phyloP scores from a whole-genome alignment of 1,140 invertebrate genomes.

The Halictus rubicundus region DNA sequence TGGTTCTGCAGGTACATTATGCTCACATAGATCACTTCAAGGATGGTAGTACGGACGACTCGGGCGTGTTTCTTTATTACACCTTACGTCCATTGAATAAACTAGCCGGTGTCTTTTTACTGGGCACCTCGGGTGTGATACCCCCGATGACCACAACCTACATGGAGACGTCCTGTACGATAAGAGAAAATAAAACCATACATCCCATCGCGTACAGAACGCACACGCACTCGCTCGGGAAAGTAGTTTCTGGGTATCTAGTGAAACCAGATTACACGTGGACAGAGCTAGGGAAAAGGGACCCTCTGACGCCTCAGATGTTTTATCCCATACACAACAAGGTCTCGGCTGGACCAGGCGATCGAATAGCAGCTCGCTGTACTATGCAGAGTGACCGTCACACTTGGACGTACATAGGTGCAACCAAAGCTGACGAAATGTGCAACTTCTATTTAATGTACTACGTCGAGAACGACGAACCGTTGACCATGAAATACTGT shows the following conservation, averaged over 20 bases:
- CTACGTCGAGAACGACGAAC: conserved; percentile 92
- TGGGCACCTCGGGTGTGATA: conserved; percentile 91
- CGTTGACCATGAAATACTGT: conserved; percentile 91
- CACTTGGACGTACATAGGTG: conserved; percentile 87
- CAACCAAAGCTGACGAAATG: conserved; percentile 98
- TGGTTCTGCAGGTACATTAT: conserved; percentile 97
- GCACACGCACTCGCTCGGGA: conserved; percentile 95
- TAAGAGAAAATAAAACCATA: conserved; percentile 90
- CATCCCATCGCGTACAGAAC: conserved; percentile 97
- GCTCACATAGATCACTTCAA: conserved; percentile 86
- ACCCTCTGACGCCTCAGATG: conserved; percentile 97
- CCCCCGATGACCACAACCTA: conserved; percentile 86
- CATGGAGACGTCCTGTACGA: conserved; percentile 93
- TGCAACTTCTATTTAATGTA: conserved; percentile 99
- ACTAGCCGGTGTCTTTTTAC: conserved; percentile 91
- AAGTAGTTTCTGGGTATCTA: conserved; percentile 93
- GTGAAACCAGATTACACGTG: conserved; percentile 87
- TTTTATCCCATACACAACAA: conserved; percentile 93
- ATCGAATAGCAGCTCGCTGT: conserved; percentile 93
- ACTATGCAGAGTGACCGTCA: conserved; percentile 90
- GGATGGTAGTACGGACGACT: conserved; percentile 90
- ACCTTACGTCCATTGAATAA: conserved; percentile 87
- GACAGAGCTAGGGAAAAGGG: conserved; percentile 93
- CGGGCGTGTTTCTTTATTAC: conserved; percentile 90
- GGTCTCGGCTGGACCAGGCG: conserved; percentile 84